These are phyloP conservation scores for Cremastobaeus sp. DNA, from an alignment of 2,888 invertebrate genomes.

Conservation along the genomic window DNA sequence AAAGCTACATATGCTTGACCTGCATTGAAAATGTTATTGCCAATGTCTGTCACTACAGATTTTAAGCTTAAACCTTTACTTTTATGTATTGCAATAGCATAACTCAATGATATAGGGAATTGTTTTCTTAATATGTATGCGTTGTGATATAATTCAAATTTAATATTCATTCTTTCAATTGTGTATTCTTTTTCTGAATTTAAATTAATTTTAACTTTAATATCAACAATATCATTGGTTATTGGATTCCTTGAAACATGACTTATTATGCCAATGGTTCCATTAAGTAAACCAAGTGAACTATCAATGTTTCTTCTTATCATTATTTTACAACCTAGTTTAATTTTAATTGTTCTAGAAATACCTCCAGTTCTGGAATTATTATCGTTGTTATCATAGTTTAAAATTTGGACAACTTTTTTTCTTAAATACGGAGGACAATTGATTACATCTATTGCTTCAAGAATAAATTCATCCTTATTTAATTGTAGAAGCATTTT, in stretches of 20 bases:
- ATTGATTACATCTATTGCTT: neutral
- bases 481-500: neutral
- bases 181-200: conserved; percentile 41
- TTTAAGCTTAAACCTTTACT: neutral
- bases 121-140: conserved; percentile 40
- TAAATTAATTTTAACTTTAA: conserved; percentile 55
- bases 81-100: conserved; percentile 65
- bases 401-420: neutral
- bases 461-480: neutral
- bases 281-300: neutral
- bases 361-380: neutral
- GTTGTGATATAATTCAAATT: conserved; percentile 20
- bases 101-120: conserved; percentile 63
- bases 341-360: neutral
- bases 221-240: conserved; percentile 34
- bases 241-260: neutral
- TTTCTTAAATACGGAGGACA: conserved; percentile 10
- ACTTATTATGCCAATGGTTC: neutral
- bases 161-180: conserved; percentile 57
- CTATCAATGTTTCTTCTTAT: conserved; percentile 63
- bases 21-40: neutral
- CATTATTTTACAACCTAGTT: conserved; percentile 53
- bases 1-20: conserved; percentile 6
- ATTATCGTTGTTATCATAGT: neutral
- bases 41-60: neutral